phyloP scores from a whole-genome alignment of 2,888 invertebrate species.

The Agonopterix subpropinquella region DNA sequence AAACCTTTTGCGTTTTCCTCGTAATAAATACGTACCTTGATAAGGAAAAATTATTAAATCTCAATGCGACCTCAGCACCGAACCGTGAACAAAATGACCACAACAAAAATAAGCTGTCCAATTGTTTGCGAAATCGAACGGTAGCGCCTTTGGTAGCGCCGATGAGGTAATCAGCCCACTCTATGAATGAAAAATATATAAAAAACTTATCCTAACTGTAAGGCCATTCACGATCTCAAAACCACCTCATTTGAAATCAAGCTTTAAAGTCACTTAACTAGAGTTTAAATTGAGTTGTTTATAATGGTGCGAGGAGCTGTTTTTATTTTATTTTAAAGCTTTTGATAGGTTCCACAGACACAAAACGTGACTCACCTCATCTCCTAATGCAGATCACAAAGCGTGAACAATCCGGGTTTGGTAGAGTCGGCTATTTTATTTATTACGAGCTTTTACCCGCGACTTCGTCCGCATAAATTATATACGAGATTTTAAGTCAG shows the following conservation, averaged over 20 bases:
- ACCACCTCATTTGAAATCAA: slow-evolving; percentile 1
- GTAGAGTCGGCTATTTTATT: not conserved
- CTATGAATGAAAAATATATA: slow-evolving; percentile 52
- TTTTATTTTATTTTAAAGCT: slow-evolving; percentile 7
- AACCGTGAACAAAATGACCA: not conserved
- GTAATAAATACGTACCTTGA: no score
- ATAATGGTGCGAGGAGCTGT: not conserved
- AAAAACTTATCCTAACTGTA: slow-evolving; percentile 40
- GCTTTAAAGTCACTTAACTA: not conserved
- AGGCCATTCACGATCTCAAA: slow-evolving; percentile 14
- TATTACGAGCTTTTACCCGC: no score
- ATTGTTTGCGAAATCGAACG: slow-evolving; percentile 30
- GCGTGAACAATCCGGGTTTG: slow-evolving; percentile 29
- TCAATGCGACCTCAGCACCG: not conserved
- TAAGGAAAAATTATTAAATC: not conserved
- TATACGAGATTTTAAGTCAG: no score
- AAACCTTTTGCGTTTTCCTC: no score
- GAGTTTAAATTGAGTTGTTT: not conserved
- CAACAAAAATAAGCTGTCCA: not conserved
- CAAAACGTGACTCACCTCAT: slow-evolving; percentile 48
- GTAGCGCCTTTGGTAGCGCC: slow-evolving; percentile 38
- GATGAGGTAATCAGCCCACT: slow-evolving; percentile 52
- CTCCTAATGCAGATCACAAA: slow-evolving; percentile 35
- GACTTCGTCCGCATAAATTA: no score
- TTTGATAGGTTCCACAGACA: slow-evolving; percentile 37